Conservation (phyloP, 2,113 vertebrate genomes). For the Oreochromis tanganicae region DNA sequence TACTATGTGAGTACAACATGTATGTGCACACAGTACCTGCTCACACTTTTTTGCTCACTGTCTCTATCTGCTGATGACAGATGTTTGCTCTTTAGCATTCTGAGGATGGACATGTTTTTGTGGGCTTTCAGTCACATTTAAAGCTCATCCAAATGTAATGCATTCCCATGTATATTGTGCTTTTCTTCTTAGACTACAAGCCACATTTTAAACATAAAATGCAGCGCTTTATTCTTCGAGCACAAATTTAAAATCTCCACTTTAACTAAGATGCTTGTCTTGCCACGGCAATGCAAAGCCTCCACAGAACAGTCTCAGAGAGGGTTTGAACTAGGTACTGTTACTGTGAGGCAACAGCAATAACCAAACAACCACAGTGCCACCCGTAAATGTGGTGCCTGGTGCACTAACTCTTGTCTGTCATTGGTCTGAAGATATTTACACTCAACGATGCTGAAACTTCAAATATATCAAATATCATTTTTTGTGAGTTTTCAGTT, state of each 20-base stretch:
- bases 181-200: not conserved
- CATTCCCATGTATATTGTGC: not conserved
- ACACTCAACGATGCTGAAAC: not conserved
- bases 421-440: not conserved
- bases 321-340: not conserved
- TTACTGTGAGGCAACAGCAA: not conserved
- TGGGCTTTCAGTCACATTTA: not conserved
- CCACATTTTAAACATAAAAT: not conserved
- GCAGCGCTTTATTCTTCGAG: not conserved
- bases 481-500: not conserved
- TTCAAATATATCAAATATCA: not conserved
- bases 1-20: not conserved
- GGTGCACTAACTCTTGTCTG: not conserved
- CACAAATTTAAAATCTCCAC: not conserved
- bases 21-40: not conserved
- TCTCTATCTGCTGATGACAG: conserved; percentile 22
- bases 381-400: not conserved
- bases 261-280: not conserved
- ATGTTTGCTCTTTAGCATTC: not conserved
- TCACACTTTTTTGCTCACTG: not conserved
- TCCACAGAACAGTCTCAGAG: not conserved
- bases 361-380: not conserved
- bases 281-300: not conserved
- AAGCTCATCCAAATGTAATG: not conserved
- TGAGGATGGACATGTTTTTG: not conserved